Conservation (phyloP, 2,888 invertebrate species). For the Vanessa cardui region DNA sequence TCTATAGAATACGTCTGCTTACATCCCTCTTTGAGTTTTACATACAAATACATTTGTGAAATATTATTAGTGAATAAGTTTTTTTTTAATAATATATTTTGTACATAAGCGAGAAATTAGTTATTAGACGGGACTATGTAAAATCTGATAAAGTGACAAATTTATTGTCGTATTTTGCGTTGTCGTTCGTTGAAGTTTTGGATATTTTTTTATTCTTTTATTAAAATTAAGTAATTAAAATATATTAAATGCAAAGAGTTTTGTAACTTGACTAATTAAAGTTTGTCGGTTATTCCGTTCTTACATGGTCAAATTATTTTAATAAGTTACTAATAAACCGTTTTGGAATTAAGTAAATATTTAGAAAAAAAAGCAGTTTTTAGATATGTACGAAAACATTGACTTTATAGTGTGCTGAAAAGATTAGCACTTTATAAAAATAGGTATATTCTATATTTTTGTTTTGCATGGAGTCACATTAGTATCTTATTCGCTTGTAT, state of each 20-base stretch:
- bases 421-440: background rate
- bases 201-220: too few relatives aligned
- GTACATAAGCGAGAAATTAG: conserved; percentile 5
- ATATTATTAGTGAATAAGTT: conserved; percentile 8
- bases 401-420: background rate
- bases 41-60: conserved; percentile 19
- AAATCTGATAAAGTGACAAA: background rate
- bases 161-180: too few relatives aligned
- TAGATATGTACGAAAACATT: background rate
- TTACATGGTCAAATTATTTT: conserved; percentile 1
- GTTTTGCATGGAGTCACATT: conserved; percentile 5
- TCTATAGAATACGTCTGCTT: background rate
- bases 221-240: too few relatives aligned
- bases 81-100: conserved; percentile 10
- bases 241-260: too few relatives aligned
- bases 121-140: background rate
- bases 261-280: background rate
- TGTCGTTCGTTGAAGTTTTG: background rate
- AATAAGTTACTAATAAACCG: background rate
- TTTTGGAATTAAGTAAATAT: background rate
- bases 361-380: too few relatives aligned
- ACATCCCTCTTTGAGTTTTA: conserved; percentile 20
- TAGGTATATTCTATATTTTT: background rate
- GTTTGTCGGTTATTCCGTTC: background rate
- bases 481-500: background rate